Conservation (phyloP, 1,140 invertebrate species). For the Anastrepha ludens region DNA sequence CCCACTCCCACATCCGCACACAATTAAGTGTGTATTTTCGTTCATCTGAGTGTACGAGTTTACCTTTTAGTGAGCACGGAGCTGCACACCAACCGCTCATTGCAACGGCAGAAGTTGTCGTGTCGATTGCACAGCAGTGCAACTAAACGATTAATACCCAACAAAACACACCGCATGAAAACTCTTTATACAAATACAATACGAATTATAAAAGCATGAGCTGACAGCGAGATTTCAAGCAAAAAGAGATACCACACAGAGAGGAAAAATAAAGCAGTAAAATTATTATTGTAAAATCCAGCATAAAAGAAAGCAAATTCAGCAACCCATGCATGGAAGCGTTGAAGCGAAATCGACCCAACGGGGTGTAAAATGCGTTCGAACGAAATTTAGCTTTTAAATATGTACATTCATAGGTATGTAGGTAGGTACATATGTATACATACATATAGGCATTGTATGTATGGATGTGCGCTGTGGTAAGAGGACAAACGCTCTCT, state of each 20-base stretch:
- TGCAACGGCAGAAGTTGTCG: too few relatives aligned
- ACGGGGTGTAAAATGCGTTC: constrained; percentile 8
- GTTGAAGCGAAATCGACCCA: background rate
- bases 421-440: background rate
- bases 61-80: too few relatives aligned
- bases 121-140: too few relatives aligned
- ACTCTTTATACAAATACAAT: too few relatives aligned
- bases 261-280: background rate
- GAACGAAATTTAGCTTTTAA: background rate
- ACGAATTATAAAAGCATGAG: background rate
- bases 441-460: background rate
- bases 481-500: background rate
- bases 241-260: background rate
- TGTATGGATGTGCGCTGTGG: background rate
- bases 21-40: background rate
- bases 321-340: background rate
- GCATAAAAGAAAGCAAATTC: background rate
- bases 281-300: background rate
- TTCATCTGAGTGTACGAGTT: too few relatives aligned
- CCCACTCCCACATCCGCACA: too few relatives aligned
- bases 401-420: background rate
- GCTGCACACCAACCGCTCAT: too few relatives aligned
- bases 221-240: background rate
- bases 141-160: too few relatives aligned
- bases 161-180: too few relatives aligned